Base-by-base conservation (phyloP, 1,140 invertebrate species). In the Colletes latitarsis region DNA sequence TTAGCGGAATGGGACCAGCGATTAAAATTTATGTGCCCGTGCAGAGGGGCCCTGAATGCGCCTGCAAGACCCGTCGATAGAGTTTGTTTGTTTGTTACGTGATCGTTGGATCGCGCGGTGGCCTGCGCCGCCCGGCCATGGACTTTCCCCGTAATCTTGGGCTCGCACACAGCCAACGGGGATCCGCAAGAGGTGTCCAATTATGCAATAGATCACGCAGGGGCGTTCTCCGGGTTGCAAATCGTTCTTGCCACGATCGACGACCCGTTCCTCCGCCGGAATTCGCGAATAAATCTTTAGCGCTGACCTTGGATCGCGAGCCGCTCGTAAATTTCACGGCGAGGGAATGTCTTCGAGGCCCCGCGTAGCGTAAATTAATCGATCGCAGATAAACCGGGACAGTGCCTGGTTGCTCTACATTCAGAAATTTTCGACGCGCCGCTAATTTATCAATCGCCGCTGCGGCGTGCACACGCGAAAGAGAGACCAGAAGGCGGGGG, bases 201-300 rank as follows among this genome's bases (percentile, higher is more conserved):
- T 79, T 79, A 79, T 79, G 77, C 77, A 79, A 79, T 79, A 79
- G 69, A 79, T 79, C 77, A 79, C 70, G 52, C 60, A 73, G 49
- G 77, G 69, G 69, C 70, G 69, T 79, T 73, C 70, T 64, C 46
- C 60, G 19, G 17, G 41, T 49, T 66, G 77, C 77, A 64, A 78
- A 78, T 64, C 39, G 69, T 55, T 62, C 49, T 53, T 53, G 46
- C 19, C 58, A 74, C 39, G 58, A 21, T 62, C 46, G 41, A 19
- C 21, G 57, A 43, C 17, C 30, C 6, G 3, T 46, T 53, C 1
- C 15, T 3, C 30, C 39, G 49, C 41, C 41, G 77, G 46, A 73
- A 63, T 73, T 73, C 77, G 70, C 69, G 60, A 73, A 73, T 73
- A 79, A 79, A 79, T 79, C 70, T 58, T 43, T 39, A 53, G 30